Base-by-base conservation (phyloP, 2,888 invertebrate genomes). In the Myathropa florea region DNA sequence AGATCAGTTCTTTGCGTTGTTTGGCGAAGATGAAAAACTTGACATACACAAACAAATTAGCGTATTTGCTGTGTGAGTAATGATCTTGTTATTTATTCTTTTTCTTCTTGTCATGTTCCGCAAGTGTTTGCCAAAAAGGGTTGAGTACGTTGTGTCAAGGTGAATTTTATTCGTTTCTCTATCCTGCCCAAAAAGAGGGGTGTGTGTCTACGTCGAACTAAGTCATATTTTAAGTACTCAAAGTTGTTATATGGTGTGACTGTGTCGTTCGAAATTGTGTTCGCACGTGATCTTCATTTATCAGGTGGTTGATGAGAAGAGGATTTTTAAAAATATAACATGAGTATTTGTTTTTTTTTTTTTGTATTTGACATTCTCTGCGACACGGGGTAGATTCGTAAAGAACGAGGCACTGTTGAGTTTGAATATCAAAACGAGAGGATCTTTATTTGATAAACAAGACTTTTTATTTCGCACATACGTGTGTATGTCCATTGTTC, bases 221-320 rank as follows among this genome's bases (percentile, higher is more conserved):
- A 18, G 18, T 18, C 46, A 46, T 46, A 18, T 46, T 39, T 46
- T 18, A n/a, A 46, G 46, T 46, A 46, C 46, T 72, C n/a, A n/a
- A n/a, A n/a, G n/a, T n/a, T n/a, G n/a, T n/a, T n/a, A n/a, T n/a
- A 60, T 21, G 26, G 46, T 68, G 55, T 57, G 21, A 57, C 36
- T 30, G 21, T 70, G 33, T 46, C 30, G 26, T 83, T 70, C 36
- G 9, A 24, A 12, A 67, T 68, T 46, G 28, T 24, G 36, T 71
- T 81, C 81, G 81, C 84, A 85, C 84, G 84, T 81, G 84, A 85
- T 81, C 70, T 39, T 71, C 57, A 81, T 81, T 77, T 72, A 81
- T 85, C 84, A 85, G 81, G 84, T 85, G 84, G 84, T 85, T 72
- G 81, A 18, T n/a, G n/a, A n/a, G 55, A 67, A 28, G 75, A 67